Base-by-base conservation (phyloP, 2,113 vertebrate species). In the Takifugu bimaculatus region DNA sequence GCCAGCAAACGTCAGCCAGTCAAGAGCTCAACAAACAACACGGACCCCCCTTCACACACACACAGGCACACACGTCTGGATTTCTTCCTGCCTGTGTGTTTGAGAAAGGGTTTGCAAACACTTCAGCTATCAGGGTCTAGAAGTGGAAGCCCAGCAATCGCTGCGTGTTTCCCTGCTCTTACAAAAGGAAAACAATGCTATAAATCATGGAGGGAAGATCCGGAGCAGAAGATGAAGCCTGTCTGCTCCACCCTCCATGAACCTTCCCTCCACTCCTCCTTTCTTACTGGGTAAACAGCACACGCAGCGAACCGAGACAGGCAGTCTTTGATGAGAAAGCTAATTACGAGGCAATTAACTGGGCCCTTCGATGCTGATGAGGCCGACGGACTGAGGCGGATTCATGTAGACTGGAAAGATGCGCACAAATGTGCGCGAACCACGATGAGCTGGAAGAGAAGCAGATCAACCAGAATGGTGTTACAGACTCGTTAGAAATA, bases 261-360 rank as follows among this genome's bases (percentile, higher is more conserved):
- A 62, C 53, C 50, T 50, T 57, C 32, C 45, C 39, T 55, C 48
- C 29, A 32, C 50, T n/a, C 44, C 56, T 6, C 15, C 54, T 68
- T 68, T 70, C 48, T 14, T 68, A 27, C 29, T 28, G 12, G 60
- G 60, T 70, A 74, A 74, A 78, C 76, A 83, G 77, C 82, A 81
- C 42, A 69, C 42, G 68, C 71, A 26, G 7, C 51, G 50, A 55
- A 69, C 56, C 35, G 54, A 20, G 20, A 6, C 13, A 47, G 53
- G 53, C 29, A 7, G 57, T 29, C 72, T 84, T 57, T 76, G 67
- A 80, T 75, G 68, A 68, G 68, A 49, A 61, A 70, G 74, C 71
- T 80, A 81, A 83, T 87, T 87, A 88, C 57, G 28, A 14, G 28
- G 56, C 83, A 85, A 70, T 85, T 85, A 88, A 62, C 62, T 54